phyloP scores from a whole-genome alignment of 2,888 invertebrate genomes.

The Barypeithes pellucidus region DNA sequence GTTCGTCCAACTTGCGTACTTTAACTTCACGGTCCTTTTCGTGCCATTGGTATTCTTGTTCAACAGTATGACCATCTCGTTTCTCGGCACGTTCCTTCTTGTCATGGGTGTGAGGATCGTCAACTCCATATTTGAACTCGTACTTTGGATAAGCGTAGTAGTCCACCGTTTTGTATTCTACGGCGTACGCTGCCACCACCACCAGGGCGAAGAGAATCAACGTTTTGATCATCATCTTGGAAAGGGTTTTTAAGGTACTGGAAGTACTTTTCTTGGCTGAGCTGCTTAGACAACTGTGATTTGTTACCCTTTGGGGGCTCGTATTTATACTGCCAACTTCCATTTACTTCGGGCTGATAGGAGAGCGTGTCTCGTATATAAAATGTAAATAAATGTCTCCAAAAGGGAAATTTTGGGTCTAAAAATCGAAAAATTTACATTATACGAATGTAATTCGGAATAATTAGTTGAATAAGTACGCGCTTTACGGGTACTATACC shows the following conservation, averaged over 20 bases:
- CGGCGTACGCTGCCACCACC: conserved; percentile 38
- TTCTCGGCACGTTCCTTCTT: conserved; percentile 50
- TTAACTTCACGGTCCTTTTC: conserved; percentile 52
- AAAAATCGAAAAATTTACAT: conserved; percentile 41
- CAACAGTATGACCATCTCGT: conserved; percentile 45
- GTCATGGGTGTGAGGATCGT: conserved; percentile 50
- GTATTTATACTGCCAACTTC: conserved; percentile 37
- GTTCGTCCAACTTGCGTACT: conserved; percentile 47
- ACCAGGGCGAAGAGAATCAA: conserved; percentile 32
- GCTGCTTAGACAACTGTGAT: conserved; percentile 12
- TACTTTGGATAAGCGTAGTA: conserved; percentile 50
- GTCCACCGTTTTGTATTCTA: conserved; percentile 41
- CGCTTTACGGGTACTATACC: not conserved
- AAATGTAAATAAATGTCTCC: conserved; percentile 17
- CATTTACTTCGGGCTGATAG: not conserved
- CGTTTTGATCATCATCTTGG: conserved; percentile 34
- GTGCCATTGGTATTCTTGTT: conserved; percentile 52
- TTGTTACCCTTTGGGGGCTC: not conserved
- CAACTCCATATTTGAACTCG: conserved; percentile 54
- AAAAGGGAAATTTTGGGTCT: conserved; percentile 41
- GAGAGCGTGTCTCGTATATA: conserved; percentile 14
- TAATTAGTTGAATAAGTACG: conserved; percentile 17
- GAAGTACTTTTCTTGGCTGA: conserved; percentile 1
- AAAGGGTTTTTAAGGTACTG: not conserved
- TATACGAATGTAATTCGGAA: conserved; percentile 22